Percentiles rank a stretch among this genome's conserved stretches.
Conservation (phyloP, 2,797 vertebrate species). For the Schizothorax lantsangensis region DNA sequence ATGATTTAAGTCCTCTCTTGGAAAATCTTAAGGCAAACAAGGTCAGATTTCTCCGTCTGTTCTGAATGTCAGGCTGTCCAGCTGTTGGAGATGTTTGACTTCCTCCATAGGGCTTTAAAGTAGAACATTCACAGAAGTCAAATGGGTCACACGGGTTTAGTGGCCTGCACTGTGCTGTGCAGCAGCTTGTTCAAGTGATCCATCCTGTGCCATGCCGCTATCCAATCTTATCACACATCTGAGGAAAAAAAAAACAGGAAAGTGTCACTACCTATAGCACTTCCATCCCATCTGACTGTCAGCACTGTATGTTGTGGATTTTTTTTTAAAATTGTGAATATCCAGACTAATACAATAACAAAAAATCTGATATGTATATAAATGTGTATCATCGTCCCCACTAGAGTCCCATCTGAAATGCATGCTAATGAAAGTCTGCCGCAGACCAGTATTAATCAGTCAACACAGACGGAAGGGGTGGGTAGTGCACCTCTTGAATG, state of each 20-base stretch:
- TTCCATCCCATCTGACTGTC: neutral
- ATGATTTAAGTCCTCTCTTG: neutral
- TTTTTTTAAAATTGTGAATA: neutral
- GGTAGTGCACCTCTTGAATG: conserved; percentile 35
- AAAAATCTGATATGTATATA: conserved; percentile 9
- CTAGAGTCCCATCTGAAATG: conserved; percentile 33
- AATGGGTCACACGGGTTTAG: conserved; percentile 15
- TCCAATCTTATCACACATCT: conserved; percentile 22
- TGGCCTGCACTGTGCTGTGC: neutral
- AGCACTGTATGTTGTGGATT: neutral
- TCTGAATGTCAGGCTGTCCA: neutral
- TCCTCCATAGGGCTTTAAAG: neutral
- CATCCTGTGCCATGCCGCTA: conserved; percentile 8
- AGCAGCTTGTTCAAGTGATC: conserved; percentile 3
- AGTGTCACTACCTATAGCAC: conserved; percentile 2
- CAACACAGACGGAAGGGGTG: conserved; percentile 27
- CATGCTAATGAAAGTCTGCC: conserved; percentile 50
- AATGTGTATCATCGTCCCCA: conserved; percentile 36
- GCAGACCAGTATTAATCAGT: conserved; percentile 46
- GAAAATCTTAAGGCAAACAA: neutral
- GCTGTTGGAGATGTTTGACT: conserved; percentile 21
- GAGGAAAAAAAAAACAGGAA: neutral
- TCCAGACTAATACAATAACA: too few relatives aligned
- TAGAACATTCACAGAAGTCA: conserved; percentile 15
- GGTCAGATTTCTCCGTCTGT: neutral